Conservation (phyloP, 2,888 invertebrate species). For the Trachelus stipa region DNA sequence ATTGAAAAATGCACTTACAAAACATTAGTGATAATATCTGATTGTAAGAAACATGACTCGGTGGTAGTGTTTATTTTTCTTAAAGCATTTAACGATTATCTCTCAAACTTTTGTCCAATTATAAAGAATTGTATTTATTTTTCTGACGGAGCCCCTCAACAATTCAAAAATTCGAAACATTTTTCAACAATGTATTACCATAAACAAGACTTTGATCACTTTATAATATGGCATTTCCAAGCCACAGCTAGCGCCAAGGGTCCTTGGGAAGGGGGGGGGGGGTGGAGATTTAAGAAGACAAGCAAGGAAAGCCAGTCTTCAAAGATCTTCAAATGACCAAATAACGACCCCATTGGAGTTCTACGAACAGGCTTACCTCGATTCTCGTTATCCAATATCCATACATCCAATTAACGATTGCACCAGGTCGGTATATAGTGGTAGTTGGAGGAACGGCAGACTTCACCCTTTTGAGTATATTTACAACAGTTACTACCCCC, state of each 20-base stretch:
- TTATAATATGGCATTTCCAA: conserved; percentile 24
- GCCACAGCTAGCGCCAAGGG: conserved; percentile 28
- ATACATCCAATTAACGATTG: too few species aligned
- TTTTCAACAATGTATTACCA: conserved; percentile 1
- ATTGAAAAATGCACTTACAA: too few species aligned
- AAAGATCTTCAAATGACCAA: neutral
- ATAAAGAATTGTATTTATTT: conserved; percentile 16
- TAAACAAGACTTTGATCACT: conserved; percentile 18
- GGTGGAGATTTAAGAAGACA: conserved; percentile 20
- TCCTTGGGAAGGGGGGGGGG: conserved; percentile 25
- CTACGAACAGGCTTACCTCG: conserved; percentile 18
- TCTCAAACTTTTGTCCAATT: conserved; percentile 11
- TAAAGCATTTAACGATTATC: conserved; percentile 19
- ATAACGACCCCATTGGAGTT: conserved; percentile 17
- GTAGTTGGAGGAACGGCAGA: too few species aligned
- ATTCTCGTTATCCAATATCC: conserved; percentile 15
- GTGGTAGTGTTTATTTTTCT: neutral
- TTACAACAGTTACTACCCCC: too few species aligned
- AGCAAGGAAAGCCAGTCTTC: conserved; percentile 10
- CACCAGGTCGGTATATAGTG: too few species aligned
- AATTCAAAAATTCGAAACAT: conserved; percentile 25
- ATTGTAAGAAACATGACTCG: too few species aligned
- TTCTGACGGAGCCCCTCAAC: conserved; percentile 24
- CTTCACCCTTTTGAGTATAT: too few species aligned
- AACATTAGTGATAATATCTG: too few species aligned